Conservation (phyloP, 2,888 invertebrate species). For the Didymodactylos carnosus region DNA sequence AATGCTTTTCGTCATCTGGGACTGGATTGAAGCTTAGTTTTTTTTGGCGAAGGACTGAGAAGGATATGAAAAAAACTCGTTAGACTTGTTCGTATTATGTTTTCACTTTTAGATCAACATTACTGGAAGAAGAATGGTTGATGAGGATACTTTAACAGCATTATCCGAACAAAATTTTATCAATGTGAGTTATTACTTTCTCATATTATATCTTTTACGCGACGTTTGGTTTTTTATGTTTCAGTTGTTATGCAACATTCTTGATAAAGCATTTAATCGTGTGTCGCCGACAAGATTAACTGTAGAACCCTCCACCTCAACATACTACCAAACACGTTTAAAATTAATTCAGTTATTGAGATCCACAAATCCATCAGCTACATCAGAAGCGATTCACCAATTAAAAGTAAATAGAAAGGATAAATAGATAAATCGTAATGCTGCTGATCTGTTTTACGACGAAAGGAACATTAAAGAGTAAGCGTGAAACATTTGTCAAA, state of each 20-base stretch:
- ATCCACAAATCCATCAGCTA: neutral
- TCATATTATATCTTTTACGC: neutral
- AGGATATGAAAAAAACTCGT: no score
- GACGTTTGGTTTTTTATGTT: neutral
- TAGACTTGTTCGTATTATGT: no score
- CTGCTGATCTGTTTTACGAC: no score
- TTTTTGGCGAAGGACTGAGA: no score
- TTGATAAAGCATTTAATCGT: neutral
- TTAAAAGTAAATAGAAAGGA: no score
- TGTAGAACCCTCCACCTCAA: no score
- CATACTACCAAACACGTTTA: neutral
- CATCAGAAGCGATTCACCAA: neutral
- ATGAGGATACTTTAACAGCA: neutral
- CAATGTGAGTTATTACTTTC: neutral
- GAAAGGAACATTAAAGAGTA: no score
- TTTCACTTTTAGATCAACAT: neutral
- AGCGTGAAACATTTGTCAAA: no score
- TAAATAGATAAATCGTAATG: no score
- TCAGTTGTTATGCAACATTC: neutral
- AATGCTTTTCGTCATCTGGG: no score
- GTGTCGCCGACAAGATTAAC: neutral
- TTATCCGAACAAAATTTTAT: neutral
- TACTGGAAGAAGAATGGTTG: neutral
- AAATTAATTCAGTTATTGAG: neutral
- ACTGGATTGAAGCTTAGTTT: no score